Evolutionary conservation across 2,113 vertebrate species (phyloP).

Genomic region (Pseudorasbora parva): DNA sequence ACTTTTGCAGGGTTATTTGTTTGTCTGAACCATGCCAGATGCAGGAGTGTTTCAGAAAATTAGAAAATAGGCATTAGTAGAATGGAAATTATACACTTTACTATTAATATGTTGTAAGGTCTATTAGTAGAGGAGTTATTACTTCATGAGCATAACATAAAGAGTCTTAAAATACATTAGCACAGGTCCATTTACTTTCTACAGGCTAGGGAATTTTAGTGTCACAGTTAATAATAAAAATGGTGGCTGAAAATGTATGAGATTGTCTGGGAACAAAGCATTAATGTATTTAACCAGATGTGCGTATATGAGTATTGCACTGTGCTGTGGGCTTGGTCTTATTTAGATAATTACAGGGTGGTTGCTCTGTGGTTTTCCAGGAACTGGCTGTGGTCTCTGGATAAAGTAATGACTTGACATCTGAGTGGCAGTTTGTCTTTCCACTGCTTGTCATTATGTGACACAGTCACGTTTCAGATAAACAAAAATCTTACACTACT

Average conservation of each 20-base stretch:
- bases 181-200: background rate
- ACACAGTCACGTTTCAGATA: background rate
- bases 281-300: conserved; percentile 65
- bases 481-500: background rate
- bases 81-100: too few species aligned
- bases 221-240: conserved; percentile 13
- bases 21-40: too few species aligned
- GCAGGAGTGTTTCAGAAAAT: too few species aligned
- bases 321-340: conserved; percentile 63
- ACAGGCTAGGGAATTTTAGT: background rate
- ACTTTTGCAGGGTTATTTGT: too few species aligned
- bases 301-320: conserved; percentile 52
- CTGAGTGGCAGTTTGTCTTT: conserved; percentile 37
- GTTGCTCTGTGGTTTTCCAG: conserved; percentile 55
- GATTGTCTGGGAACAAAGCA: conserved; percentile 58
- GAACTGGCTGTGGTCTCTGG: conserved; percentile 60
- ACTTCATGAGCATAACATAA: background rate
- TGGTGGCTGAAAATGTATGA: conserved; percentile 43
- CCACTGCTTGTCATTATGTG: background rate
- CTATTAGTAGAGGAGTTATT: background rate
- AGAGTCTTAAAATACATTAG: background rate
- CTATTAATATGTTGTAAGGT: background rate
- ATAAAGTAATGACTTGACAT: conserved; percentile 53
- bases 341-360: conserved; percentile 68
- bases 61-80: too few species aligned